Conservation (phyloP, 2,888 invertebrate genomes). For the Acrocyrtus sp. region DNA sequence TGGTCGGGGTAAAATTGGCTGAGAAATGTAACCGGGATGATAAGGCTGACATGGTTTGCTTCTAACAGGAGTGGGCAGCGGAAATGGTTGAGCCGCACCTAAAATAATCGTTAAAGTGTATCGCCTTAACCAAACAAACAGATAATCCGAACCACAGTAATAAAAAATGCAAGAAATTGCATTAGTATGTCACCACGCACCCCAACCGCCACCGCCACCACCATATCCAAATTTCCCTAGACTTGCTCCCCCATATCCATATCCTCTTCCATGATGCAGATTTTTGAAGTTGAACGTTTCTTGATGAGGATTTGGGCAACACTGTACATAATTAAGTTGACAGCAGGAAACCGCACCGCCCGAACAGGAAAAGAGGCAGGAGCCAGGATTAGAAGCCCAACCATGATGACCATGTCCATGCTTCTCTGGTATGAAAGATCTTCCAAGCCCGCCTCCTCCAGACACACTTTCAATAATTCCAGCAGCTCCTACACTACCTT, state of each 20-base stretch:
- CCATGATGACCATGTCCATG: constrained; percentile 13
- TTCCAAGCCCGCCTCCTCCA: constrained; percentile 16
- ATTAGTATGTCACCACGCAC: too few relatives aligned
- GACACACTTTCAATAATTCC: constrained; percentile 5
- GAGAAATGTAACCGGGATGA: constrained; percentile 10
- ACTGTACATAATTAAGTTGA: constrained; percentile 38
- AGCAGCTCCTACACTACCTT: not conserved
- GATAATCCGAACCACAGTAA: too few relatives aligned
- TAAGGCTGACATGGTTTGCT: constrained; percentile 23
- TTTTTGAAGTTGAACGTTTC: constrained; percentile 46
- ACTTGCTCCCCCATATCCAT: constrained; percentile 10
- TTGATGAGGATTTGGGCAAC: constrained; percentile 34
- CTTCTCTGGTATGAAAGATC: not conserved
- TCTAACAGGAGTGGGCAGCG: too few relatives aligned
- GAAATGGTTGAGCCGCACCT: too few relatives aligned
- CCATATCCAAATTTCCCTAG: constrained; percentile 24
- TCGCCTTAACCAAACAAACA: too few relatives aligned
- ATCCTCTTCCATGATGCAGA: constrained; percentile 40
- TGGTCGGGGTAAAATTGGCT: constrained; percentile 2
- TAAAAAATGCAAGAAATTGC: too few relatives aligned
- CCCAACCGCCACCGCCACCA: constrained; percentile 6
- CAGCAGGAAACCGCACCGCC: constrained; percentile 15
- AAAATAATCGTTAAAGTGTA: too few relatives aligned
- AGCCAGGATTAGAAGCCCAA: constrained; percentile 39
- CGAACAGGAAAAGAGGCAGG: constrained; percentile 38